These are phyloP conservation scores for Papilio polytes DNA, from an alignment of 1,140 invertebrate species.

Conservation along the genomic window DNA sequence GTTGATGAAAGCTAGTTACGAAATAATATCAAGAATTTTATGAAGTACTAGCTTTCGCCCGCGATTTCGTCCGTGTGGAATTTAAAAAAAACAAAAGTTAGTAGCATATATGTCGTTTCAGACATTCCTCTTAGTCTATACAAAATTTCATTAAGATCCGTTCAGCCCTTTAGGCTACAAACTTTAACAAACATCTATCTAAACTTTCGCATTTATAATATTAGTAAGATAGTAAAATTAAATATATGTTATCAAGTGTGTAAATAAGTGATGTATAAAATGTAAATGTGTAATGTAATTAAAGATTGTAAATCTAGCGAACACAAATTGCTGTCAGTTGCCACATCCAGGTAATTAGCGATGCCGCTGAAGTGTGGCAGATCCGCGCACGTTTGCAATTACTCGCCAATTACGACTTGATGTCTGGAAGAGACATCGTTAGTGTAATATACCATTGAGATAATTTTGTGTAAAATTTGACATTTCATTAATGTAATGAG, in stretches of 20 bases:
- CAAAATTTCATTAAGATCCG: too few relatives aligned
- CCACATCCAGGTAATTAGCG: conserved; percentile 15
- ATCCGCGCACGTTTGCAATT: conserved; percentile 20
- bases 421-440: conserved; percentile 20
- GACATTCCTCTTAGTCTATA: too few relatives aligned
- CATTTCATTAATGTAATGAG: neutral
- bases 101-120: too few relatives aligned
- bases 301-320: conserved; percentile 1
- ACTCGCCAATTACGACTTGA: conserved; percentile 17
- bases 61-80: too few relatives aligned
- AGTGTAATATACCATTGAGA: neutral
- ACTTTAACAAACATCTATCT: too few relatives aligned
- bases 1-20: too few relatives aligned
- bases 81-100: too few relatives aligned
- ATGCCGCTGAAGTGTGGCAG: conserved; percentile 1
- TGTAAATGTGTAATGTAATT: neutral
- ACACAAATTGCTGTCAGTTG: conserved; percentile 14
- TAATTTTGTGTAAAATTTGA: neutral
- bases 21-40: too few relatives aligned
- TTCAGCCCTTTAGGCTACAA: too few relatives aligned
- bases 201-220: too few relatives aligned
- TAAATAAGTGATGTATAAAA: neutral
- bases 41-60: too few relatives aligned
- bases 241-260: neutral
- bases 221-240: too few relatives aligned